Conservation (phyloP, 2,113 vertebrate genomes). For the Microcebus jonahi region DNA sequence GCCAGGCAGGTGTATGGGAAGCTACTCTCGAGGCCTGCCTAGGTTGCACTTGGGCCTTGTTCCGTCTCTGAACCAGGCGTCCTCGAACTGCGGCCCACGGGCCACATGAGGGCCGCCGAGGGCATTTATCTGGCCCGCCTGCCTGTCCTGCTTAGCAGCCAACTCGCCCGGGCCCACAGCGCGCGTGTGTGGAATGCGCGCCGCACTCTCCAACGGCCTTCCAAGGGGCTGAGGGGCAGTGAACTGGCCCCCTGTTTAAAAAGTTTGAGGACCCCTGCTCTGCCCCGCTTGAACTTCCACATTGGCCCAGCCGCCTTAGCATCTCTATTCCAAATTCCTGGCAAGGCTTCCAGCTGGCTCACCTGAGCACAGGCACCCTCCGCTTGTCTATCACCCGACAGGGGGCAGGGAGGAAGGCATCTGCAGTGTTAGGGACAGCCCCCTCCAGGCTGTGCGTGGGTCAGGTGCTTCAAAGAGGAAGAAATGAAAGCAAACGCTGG, state of each 20-base stretch:
- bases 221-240: too few relatives aligned
- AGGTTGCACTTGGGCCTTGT: background rate
- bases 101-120: too few relatives aligned
- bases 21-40: background rate
- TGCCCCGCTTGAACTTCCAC: background rate
- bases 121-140: too few relatives aligned
- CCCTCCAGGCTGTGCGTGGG: background rate
- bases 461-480: background rate
- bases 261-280: too few relatives aligned
- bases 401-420: background rate
- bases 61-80: too few relatives aligned
- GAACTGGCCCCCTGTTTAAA: too few relatives aligned
- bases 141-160: too few relatives aligned
- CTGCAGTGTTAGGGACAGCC: background rate
- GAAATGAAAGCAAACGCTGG: background rate
- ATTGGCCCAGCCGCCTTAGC: background rate
- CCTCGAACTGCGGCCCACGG: too few relatives aligned
- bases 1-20: background rate
- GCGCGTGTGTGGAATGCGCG: too few relatives aligned
- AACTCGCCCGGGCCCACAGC: too few relatives aligned
- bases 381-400: background rate
- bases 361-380: background rate
- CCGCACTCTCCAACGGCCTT: too few relatives aligned
- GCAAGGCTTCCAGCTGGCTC: background rate
- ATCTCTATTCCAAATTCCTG: background rate